These are phyloP conservation scores for Erpobdella octoculata DNA, from an alignment of 2,888 invertebrate species.

Conservation along the genomic window DNA sequence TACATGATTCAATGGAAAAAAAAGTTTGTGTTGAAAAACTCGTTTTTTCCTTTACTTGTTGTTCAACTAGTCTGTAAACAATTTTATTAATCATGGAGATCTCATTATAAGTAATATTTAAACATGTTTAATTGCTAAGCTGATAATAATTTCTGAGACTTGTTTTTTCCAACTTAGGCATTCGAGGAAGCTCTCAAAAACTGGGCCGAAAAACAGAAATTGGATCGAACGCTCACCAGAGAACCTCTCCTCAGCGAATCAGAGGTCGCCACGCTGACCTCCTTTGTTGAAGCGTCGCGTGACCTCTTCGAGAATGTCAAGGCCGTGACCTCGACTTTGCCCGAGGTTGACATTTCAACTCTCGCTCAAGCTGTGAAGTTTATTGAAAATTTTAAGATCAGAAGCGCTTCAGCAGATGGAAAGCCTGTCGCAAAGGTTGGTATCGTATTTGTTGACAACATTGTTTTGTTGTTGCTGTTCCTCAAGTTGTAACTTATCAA, in stretches of 20 bases:
- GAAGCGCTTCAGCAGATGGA: neutral
- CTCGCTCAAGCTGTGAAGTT: neutral
- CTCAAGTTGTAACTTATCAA: too few species aligned
- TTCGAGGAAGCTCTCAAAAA: slow-evolving; percentile 79
- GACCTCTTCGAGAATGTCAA: neutral
- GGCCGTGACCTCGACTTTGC: neutral
- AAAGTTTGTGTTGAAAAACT: too few species aligned
- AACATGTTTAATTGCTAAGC: too few species aligned
- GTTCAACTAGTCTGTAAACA: too few species aligned
- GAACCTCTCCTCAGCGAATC: neutral
- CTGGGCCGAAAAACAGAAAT: slow-evolving; percentile 73
- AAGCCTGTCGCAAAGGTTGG: too few species aligned
- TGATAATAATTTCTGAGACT: neutral
- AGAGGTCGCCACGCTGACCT: neutral
- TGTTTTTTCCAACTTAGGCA: slow-evolving; percentile 54
- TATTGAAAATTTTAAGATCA: neutral
- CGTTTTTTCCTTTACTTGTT: too few species aligned
- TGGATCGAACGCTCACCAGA: neutral
- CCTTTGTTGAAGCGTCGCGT: neutral
- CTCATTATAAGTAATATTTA: too few species aligned
- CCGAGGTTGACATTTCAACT: neutral
- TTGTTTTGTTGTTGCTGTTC: neutral
- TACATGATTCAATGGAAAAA: too few species aligned
- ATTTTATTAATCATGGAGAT: too few species aligned
- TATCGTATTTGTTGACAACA: neutral